phyloP scores from a whole-genome alignment of 2,888 invertebrate genomes.

The Steinernema hermaphroditum region DNA sequence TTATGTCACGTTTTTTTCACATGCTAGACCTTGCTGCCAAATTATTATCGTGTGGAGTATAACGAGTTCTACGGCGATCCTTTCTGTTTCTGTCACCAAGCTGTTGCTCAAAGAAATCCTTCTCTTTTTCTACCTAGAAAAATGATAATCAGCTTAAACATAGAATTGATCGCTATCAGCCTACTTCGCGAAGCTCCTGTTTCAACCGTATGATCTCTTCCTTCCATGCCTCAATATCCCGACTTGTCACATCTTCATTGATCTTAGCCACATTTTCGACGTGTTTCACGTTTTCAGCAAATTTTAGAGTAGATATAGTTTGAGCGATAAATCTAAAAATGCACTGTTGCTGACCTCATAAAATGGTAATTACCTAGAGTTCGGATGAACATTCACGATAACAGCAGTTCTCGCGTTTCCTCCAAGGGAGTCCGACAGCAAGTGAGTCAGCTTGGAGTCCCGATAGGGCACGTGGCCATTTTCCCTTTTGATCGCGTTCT shows the following conservation, averaged over 20 bases:
- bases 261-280: slow-evolving; percentile 68
- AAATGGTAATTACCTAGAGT: slow-evolving; percentile 58
- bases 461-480: slow-evolving; percentile 67
- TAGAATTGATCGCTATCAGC: neutral
- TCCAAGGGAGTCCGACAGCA: slow-evolving; percentile 69
- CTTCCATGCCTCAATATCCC: slow-evolving; percentile 66
- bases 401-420: slow-evolving; percentile 69
- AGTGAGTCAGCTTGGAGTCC: slow-evolving; percentile 68
- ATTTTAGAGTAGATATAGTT: slow-evolving; percentile 68
- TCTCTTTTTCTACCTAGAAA: neutral
- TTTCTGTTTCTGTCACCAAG: neutral
- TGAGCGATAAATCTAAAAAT: slow-evolving; percentile 67
- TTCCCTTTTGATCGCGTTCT: slow-evolving; percentile 57
- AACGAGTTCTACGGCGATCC: neutral
- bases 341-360: neutral
- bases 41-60: neutral
- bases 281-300: slow-evolving; percentile 68
- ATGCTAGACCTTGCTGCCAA: neutral
- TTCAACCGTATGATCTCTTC: slow-evolving; percentile 66
- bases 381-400: slow-evolving; percentile 69
- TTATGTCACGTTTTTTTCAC: neutral
- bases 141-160: neutral
- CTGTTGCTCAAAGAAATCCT: neutral
- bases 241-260: slow-evolving; percentile 68
- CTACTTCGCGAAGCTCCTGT: slow-evolving; percentile 28